These are phyloP conservation scores for Onchidella celtica DNA, from an alignment of 2,888 invertebrate genomes.

Conservation along the genomic window DNA sequence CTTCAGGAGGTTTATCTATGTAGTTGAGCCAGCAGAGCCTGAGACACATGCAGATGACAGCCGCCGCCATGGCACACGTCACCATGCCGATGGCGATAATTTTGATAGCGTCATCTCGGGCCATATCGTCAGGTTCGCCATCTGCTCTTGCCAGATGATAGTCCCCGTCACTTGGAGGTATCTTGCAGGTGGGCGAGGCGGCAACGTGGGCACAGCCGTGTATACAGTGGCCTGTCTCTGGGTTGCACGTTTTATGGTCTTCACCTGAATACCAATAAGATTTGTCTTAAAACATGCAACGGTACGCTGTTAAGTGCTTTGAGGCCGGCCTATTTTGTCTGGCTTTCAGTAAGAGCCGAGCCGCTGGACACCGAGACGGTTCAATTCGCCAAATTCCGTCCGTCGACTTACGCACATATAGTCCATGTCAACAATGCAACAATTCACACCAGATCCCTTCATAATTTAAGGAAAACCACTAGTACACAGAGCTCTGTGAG, in stretches of 20 bases:
- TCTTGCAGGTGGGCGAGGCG: conserved; percentile 13
- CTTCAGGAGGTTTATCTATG: not conserved
- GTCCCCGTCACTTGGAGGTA: not conserved
- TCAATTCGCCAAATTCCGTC: too few species aligned
- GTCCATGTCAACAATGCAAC: too few species aligned
- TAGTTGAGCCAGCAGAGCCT: not conserved
- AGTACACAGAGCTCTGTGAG: too few species aligned
- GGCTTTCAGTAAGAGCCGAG: too few species aligned
- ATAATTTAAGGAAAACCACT: too few species aligned
- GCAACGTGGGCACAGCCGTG: conserved; percentile 6
- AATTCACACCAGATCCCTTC: too few species aligned
- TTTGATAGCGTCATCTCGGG: not conserved
- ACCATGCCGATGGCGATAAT: not conserved
- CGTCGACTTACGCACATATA: too few species aligned
- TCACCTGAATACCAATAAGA: too few species aligned
- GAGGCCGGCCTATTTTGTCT: too few species aligned
- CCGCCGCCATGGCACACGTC: not conserved
- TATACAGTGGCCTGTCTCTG: conserved; percentile 3
- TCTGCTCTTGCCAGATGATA: not conserved
- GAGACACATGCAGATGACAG: not conserved
- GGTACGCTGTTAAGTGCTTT: too few species aligned
- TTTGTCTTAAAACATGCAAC: too few species aligned
- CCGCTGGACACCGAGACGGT: too few species aligned
- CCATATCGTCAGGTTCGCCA: not conserved
- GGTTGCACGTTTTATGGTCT: not conserved